These are phyloP conservation scores for Lycopodina hypogea DNA, from an alignment of 37 sponge, comb jelly and placozoan species.

Conservation along the genomic window DNA sequence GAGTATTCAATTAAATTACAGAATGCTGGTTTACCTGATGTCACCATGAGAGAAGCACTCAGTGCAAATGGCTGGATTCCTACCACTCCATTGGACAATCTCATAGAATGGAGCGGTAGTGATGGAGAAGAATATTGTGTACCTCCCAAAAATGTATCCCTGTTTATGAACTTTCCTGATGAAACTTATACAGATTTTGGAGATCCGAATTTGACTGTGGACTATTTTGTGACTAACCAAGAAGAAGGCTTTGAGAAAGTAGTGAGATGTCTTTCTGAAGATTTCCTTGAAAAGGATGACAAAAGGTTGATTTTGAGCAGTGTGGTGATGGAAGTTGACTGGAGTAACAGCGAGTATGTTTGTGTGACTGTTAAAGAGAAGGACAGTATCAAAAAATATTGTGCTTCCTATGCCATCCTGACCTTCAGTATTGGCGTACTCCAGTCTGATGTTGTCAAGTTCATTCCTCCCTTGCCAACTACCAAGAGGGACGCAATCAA, in stretches of 20 bases:
- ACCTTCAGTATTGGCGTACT: no score
- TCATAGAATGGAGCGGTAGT: conserved; percentile 35
- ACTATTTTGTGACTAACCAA: conserved; percentile 50
- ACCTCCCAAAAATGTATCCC: conserved; percentile 6
- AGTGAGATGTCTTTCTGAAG: conserved; percentile 34
- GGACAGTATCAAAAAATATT: no score
- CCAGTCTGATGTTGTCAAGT: no score
- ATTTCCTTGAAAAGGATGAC: conserved; percentile 1
- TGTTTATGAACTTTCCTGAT: neutral
- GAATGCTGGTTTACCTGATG: conserved; percentile 10
- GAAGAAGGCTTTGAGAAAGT: conserved; percentile 20
- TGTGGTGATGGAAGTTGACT: conserved; percentile 30
- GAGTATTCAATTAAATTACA: neutral
- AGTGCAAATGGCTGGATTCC: conserved; percentile 19
- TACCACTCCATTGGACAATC: conserved; percentile 7
- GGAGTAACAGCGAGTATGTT: no score
- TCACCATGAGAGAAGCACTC: conserved; percentile 27
- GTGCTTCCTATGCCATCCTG: no score
- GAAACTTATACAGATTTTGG: conserved; percentile 22
- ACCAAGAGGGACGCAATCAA: conserved; percentile 34
- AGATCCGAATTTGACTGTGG: neutral
- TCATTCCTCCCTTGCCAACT: conserved; percentile 25
- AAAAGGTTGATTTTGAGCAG: conserved; percentile 29
- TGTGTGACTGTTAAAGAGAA: no score
- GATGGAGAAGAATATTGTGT: conserved; percentile 12